phyloP scores from a whole-genome alignment of 2,888 invertebrate species.

The Cetonia aurata region DNA sequence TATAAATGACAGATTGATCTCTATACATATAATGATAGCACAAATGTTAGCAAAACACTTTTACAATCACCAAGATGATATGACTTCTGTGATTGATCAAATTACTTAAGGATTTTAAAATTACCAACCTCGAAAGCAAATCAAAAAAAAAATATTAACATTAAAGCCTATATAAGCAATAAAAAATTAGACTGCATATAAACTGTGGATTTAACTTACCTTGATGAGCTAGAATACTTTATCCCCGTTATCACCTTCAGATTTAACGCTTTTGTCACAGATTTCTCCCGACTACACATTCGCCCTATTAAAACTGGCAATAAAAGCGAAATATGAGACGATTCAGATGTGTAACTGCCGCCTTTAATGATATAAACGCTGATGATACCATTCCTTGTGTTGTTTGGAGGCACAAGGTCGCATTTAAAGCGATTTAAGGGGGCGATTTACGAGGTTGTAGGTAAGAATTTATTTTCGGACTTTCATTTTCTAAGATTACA shows the following conservation, averaged over 20 bases:
- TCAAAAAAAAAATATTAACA: background rate
- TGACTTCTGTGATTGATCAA: too few species aligned
- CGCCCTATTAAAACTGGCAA: constrained; percentile 2
- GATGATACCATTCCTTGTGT: constrained; percentile 25
- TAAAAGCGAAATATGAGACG: constrained; percentile 19
- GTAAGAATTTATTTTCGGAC: too few species aligned
- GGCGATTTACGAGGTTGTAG: constrained; percentile 9
- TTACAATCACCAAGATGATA: too few species aligned
- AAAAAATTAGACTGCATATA: background rate
- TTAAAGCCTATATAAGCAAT: background rate
- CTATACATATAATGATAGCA: too few species aligned
- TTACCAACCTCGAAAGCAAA: too few species aligned
- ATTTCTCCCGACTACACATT: constrained; percentile 29
- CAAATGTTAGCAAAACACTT: too few species aligned
- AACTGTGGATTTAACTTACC: background rate
- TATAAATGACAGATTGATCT: too few species aligned
- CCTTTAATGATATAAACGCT: constrained; percentile 30
- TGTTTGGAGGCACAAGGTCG: constrained; percentile 16
- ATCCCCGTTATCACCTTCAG: background rate
- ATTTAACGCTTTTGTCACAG: constrained; percentile 21
- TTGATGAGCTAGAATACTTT: background rate
- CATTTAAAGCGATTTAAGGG: background rate
- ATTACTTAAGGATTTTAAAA: too few species aligned
- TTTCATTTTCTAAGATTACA: too few species aligned
- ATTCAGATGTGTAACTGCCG: constrained; percentile 16